A percentile compares a stretch with the other conserved stretches of the same genome.
phyloP scores from a whole-genome alignment of 2,888 invertebrate genomes.

The Lymantria monacha region DNA sequence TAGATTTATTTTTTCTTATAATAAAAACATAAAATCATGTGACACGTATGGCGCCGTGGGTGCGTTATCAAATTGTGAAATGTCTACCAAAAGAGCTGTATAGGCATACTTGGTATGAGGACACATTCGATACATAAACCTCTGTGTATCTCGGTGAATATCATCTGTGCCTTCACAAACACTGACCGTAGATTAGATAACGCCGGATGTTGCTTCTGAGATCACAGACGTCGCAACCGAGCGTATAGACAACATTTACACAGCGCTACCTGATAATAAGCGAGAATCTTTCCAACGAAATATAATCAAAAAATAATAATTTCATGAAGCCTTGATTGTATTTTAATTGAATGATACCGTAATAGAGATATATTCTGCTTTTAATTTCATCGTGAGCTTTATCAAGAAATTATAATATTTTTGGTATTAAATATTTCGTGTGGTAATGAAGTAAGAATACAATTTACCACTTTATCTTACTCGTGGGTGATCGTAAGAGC shows the following conservation, averaged over 20 bases:
- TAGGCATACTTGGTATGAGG: slow-evolving; percentile 26
- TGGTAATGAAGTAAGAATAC: too few relatives aligned
- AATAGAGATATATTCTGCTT: too few relatives aligned
- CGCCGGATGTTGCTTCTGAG: slow-evolving; percentile 69
- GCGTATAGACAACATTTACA: slow-evolving; percentile 43
- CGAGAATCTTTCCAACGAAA: slow-evolving; percentile 42
- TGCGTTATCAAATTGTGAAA: slow-evolving; percentile 34
- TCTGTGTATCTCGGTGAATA: slow-evolving; percentile 63
- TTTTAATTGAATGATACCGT: too few relatives aligned
- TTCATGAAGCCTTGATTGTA: not conserved
- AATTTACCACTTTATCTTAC: too few relatives aligned
- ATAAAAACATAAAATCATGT: slow-evolving; percentile 34
- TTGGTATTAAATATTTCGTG: too few relatives aligned
- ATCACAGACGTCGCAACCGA: slow-evolving; percentile 42
- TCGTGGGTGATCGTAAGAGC: too few relatives aligned
- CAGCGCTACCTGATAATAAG: slow-evolving; percentile 46
- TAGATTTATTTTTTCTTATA: slow-evolving; percentile 19
- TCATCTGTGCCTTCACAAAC: slow-evolving; percentile 61
- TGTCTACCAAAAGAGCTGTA: slow-evolving; percentile 28
- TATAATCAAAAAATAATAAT: not conserved
- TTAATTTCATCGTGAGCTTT: too few relatives aligned
- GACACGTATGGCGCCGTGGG: slow-evolving; percentile 32
- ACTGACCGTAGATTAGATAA: slow-evolving; percentile 80
- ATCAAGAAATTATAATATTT: too few relatives aligned
- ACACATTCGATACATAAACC: slow-evolving; percentile 34